phyloP scores from a whole-genome alignment of 2,888 invertebrate genomes.

The Theretra japonica region DNA sequence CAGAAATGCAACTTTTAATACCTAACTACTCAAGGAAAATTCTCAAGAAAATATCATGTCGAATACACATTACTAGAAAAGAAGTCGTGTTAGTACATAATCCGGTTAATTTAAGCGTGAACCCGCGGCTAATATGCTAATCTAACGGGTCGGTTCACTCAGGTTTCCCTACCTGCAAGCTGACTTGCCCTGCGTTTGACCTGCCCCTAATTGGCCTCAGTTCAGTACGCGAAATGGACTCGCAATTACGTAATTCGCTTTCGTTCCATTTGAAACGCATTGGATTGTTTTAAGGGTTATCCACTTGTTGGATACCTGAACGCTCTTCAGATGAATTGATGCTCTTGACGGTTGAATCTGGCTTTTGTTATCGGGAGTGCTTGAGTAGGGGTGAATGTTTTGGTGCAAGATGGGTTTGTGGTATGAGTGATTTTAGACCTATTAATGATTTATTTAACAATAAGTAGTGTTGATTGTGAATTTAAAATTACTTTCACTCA shows the following conservation, averaged over 20 bases:
- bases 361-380: slow-evolving; percentile 5
- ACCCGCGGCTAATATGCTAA: slow-evolving; percentile 9
- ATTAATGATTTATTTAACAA: too few relatives aligned
- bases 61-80: neutral
- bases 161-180: neutral
- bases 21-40: neutral
- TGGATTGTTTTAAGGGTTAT: slow-evolving; percentile 5
- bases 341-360: slow-evolving; percentile 13
- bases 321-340: slow-evolving; percentile 14
- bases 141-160: slow-evolving; percentile 9
- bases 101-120: slow-evolving; percentile 12
- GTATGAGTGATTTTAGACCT: neutral
- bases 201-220: slow-evolving; percentile 10
- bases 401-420: neutral
- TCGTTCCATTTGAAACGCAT: slow-evolving; percentile 11
- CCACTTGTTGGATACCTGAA: slow-evolving; percentile 13
- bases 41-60: neutral
- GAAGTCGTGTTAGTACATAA: neutral
- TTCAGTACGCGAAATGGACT: slow-evolving; percentile 9
- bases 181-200: slow-evolving; percentile 11
- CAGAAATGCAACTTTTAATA: too few relatives aligned
- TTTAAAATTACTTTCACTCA: too few relatives aligned
- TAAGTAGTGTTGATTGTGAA: too few relatives aligned
- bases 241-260: slow-evolving; percentile 6
- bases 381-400: neutral